Base-by-base conservation (phyloP, 2,113 vertebrate species). In the Casuarius casuarius region DNA sequence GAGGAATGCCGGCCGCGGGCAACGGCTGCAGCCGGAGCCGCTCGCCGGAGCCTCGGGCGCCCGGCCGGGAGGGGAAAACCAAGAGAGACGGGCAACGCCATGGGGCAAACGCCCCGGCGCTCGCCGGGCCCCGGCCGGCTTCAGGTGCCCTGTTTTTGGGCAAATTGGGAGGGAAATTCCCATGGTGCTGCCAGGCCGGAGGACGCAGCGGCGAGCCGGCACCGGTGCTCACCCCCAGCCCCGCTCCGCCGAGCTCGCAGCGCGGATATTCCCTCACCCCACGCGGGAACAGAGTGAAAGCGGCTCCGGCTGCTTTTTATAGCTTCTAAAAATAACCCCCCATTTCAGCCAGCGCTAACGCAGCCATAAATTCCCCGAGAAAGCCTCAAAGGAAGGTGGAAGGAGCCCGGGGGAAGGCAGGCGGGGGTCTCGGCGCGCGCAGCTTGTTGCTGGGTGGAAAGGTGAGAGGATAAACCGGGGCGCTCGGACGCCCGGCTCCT, bases 311-410 rank as follows among this genome's bases (percentile, higher is more conserved):
- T 67, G 93, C 94, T 96, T 95, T 95, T 95, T 94, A 95, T 94
- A 95, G 94, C 52, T 1, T 54, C 96, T 96, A 96, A 95, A 96
- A 95, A 96, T 95, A 96, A 63, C 72, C 33, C 17, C n/a, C 29
- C 13, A 3, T 93, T 87, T 48, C 80, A 94, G 87, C 80, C 95
- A 68, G 87, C 83, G 2, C 14, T 10, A 76, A 38, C 8, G 0
- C 17, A 78, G 94, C 89, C 93, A 93, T 70, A 90, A 93, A 92
- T 88, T 82, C 95, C 92, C 72, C 0, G 33, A 82, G 86, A 67
- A 94, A 95, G 44, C 83, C 83, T 89, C 87, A 4, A 21, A 29
- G 80, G 58, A 87, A 89, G 76, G 67, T 33, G 74, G 66, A 95
- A 93, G 67, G 67, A 93, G 71, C 70, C 10, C 9, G 14, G 42